phyloP scores from a whole-genome alignment of 1,140 invertebrate genomes.

The Coptotermes formosanus region DNA sequence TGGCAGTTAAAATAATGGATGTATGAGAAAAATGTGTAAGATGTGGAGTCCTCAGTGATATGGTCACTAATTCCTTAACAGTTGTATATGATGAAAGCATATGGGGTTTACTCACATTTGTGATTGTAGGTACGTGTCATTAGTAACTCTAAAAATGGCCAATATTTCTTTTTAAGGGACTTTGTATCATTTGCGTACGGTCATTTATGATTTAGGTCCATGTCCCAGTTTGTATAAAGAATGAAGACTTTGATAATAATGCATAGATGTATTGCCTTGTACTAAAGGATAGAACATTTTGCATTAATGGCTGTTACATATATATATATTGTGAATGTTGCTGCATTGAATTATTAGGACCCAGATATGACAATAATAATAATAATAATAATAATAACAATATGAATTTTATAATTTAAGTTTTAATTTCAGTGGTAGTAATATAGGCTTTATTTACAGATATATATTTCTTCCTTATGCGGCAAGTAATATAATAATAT shows the following conservation, averaged over 20 bases:
- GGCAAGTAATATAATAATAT: no score
- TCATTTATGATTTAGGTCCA: not conserved
- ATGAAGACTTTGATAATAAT: not conserved
- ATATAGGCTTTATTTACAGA: no score
- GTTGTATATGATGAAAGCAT: not conserved
- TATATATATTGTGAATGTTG: not conserved
- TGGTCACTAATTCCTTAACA: not conserved
- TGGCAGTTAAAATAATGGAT: no score
- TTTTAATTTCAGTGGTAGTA: not conserved
- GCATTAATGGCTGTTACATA: not conserved
- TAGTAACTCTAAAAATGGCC: not conserved
- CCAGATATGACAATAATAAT: not conserved
- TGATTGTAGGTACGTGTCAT: not conserved
- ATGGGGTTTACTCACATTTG: not conserved
- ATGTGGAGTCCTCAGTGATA: no score
- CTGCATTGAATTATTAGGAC: not conserved
- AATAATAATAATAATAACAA: not conserved
- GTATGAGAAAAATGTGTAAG: no score
- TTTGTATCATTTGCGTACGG: slow-evolving; percentile 4
- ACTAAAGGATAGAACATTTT: not conserved
- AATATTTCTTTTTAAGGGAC: not conserved
- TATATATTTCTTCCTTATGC: no score
- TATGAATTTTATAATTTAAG: not conserved
- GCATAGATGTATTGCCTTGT: not conserved
- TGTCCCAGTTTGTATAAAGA: not conserved